These are phyloP conservation scores for Buphagus erythrorhynchus DNA, from an alignment of 2,797 vertebrate genomes.

Conservation along the genomic window DNA sequence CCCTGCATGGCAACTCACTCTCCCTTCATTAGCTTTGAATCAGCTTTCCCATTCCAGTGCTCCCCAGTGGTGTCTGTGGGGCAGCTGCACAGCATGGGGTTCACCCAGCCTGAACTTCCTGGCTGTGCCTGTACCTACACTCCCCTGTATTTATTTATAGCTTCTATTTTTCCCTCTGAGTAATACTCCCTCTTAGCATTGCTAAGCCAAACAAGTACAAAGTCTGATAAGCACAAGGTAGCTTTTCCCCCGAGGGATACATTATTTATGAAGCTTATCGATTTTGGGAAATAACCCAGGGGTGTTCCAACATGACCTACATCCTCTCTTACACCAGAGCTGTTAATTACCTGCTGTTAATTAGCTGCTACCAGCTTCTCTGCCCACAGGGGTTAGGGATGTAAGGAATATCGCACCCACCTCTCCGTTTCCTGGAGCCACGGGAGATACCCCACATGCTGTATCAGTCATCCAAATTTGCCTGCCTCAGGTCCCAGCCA, in stretches of 20 bases:
- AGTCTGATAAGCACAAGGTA: conserved; percentile 6
- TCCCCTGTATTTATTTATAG: not conserved
- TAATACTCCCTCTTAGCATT: not conserved
- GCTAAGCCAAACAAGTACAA: not conserved
- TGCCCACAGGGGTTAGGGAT: not conserved
- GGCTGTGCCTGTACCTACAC: not conserved
- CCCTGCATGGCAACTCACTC: not conserved
- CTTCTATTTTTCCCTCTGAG: not conserved
- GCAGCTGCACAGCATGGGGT: not conserved
- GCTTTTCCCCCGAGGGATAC: not conserved
- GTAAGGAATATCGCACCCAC: fast-evolving
- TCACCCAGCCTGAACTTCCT: not conserved
- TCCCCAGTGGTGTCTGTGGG: not conserved
- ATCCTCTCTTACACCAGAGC: not conserved
- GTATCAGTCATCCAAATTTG: not conserved
- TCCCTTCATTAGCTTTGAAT: not conserved
- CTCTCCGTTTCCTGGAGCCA: not conserved
- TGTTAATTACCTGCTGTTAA: conserved; percentile 43
- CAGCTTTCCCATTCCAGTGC: not conserved
- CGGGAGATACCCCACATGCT: fast-evolving
- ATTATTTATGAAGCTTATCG: conserved; percentile 49
- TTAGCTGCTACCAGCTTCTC: not conserved
- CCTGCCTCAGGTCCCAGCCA: not conserved
- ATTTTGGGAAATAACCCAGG: conserved; percentile 51
- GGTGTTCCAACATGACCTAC: not conserved